Conservation (phyloP, 2,113 vertebrate genomes). For the Sceloporus tristichus region DNA sequence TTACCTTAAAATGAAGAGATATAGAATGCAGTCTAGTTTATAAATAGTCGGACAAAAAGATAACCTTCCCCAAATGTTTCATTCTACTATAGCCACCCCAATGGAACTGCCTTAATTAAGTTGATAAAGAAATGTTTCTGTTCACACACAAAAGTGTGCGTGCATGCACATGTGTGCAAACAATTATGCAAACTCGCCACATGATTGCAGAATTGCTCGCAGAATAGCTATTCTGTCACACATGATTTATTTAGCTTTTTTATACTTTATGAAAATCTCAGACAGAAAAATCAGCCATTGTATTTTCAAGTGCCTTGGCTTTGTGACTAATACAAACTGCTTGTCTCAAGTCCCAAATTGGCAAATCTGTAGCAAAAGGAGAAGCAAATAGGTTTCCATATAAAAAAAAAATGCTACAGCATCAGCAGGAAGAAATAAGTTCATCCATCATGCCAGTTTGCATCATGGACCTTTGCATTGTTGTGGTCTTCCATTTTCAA, state of each 20-base stretch:
- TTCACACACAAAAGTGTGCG: no score
- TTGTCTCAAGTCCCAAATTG: not conserved
- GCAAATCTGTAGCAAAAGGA: slow-evolving; percentile 31
- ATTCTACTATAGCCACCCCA: slow-evolving; percentile 1
- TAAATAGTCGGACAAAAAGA: slow-evolving; percentile 45
- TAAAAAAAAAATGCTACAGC: not conserved
- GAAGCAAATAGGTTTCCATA: not conserved
- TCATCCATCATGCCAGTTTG: slow-evolving; percentile 14
- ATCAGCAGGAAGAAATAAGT: slow-evolving; percentile 24
- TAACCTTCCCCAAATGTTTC: not conserved
- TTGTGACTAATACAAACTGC: not conserved
- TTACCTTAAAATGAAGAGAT: slow-evolving; percentile 88
- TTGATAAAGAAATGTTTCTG: not conserved
- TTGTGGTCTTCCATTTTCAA: slow-evolving; percentile 27
- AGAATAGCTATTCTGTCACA: not conserved
- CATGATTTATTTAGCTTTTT: not conserved
- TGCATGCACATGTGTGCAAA: not conserved
- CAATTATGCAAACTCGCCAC: not conserved
- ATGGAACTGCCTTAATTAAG: not conserved
- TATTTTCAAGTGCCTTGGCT: not conserved
- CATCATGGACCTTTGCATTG: slow-evolving; percentile 3
- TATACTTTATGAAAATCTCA: not conserved
- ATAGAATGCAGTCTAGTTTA: slow-evolving; percentile 63
- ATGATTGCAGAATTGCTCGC: not conserved
- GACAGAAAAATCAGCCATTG: not conserved